These are phyloP conservation scores for Hydrophis major DNA, from an alignment of 2,797 vertebrate genomes.

Conservation along the genomic window DNA sequence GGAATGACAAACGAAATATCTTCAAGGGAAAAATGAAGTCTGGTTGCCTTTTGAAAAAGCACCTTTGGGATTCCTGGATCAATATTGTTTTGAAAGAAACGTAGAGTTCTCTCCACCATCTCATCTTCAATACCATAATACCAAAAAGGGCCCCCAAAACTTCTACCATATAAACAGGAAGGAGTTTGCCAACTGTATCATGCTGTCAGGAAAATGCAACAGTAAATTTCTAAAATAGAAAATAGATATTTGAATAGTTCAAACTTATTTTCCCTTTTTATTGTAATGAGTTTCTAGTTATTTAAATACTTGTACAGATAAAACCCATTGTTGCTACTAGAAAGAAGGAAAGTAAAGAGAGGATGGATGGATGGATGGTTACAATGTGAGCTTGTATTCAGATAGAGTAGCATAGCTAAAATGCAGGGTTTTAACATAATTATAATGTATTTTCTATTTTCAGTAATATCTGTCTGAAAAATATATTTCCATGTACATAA, in stretches of 20 bases:
- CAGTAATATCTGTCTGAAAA: not conserved
- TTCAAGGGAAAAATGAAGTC: too few relatives aligned
- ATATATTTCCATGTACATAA: not conserved
- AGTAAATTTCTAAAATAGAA: not conserved
- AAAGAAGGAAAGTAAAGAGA: not conserved
- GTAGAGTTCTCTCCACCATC: too few relatives aligned
- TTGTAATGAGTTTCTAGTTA: not conserved
- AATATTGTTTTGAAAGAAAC: not conserved
- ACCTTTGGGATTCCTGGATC: not conserved
- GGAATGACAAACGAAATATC: too few relatives aligned
- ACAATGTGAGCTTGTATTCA: constrained; percentile 14
- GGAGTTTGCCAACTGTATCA: not conserved
- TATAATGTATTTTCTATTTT: constrained; percentile 20
- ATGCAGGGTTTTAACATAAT: not conserved
- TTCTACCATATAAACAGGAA: not conserved
- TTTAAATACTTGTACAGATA: not conserved
- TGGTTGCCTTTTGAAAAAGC: too few relatives aligned
- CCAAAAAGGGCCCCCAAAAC: not conserved
- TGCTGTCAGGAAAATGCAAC: not conserved
- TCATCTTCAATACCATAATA: not conserved
- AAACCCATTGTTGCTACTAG: not conserved
- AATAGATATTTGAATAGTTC: not conserved
- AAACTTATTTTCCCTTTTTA: not conserved
- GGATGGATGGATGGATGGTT: too few relatives aligned
- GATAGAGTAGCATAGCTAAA: constrained; percentile 10